Percentiles rank a stretch among this genome's conserved stretches.
These are phyloP conservation scores for Amiota minor DNA, from an alignment of 2,888 invertebrate species.

Conservation along the genomic window DNA sequence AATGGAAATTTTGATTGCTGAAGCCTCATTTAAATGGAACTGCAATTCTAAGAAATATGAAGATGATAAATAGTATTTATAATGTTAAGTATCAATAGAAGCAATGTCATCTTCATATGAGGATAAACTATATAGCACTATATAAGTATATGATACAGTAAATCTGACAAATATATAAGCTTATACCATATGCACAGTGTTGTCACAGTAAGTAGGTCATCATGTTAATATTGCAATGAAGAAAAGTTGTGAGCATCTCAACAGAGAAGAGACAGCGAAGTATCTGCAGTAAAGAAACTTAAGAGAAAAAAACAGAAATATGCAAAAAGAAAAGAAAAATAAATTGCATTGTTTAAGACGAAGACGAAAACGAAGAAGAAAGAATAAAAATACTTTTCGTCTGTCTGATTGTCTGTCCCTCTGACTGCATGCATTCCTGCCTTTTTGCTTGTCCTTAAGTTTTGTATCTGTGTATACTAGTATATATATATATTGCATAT, in stretches of 20 bases:
- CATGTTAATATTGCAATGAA: no score
- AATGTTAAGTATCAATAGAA: no score
- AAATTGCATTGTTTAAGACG: no score
- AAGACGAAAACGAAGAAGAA: no score
- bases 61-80: background rate
- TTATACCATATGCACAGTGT: background rate
- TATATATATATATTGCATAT: no score
- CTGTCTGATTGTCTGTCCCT: background rate
- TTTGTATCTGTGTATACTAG: no score
- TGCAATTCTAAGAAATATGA: background rate
- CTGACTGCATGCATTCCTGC: no score
- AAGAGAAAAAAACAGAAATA: no score
- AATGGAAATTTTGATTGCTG: background rate
- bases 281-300: no score
- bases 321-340: no score
- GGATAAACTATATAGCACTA: background rate
- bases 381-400: background rate
- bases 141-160: slow-evolving; percentile 7
- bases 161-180: background rate
- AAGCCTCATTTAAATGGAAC: background rate
- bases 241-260: background rate
- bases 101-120: no score
- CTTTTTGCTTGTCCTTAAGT: no score
- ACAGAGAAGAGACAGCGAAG: background rate
- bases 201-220: slow-evolving; percentile 14